Percentiles rank a stretch among this genome's conserved stretches.
phyloP scores from a whole-genome alignment of 2,113 vertebrate genomes.

The Elachura formosa region DNA sequence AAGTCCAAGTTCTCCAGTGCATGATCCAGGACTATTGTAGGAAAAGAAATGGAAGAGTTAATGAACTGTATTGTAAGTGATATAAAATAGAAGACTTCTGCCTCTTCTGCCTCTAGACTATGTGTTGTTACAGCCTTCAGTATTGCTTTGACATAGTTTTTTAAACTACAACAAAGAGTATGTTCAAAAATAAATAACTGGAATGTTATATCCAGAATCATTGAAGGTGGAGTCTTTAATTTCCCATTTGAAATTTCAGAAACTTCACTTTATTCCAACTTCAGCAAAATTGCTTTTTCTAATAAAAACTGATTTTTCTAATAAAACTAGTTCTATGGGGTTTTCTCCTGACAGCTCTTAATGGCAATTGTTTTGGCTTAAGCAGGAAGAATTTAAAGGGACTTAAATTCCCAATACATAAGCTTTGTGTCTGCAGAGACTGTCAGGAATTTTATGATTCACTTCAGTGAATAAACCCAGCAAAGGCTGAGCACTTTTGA shows the following conservation, averaged over 20 bases:
- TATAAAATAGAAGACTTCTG: background rate
- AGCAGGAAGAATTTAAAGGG: background rate
- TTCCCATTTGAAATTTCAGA: background rate
- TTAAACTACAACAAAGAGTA: background rate
- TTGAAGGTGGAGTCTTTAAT: background rate
- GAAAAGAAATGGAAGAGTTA: background rate
- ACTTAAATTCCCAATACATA: background rate
- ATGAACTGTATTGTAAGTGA: rapidly evolving
- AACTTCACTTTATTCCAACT: background rate
- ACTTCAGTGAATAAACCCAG: background rate
- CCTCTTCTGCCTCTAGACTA: background rate
- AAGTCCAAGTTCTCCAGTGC: background rate
- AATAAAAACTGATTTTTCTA: background rate
- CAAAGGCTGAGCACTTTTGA: background rate
- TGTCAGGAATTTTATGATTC: background rate
- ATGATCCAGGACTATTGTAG: background rate
- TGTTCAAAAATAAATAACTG: background rate
- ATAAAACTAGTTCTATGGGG: background rate
- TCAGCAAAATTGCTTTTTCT: background rate
- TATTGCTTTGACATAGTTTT: background rate
- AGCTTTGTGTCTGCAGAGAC: background rate
- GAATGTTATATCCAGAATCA: background rate
- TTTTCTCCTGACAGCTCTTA: background rate
- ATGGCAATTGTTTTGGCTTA: background rate
- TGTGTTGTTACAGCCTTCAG: background rate